These are phyloP conservation scores for Sylvia borin DNA, from an alignment of 2,797 vertebrate genomes.

Conservation along the genomic window DNA sequence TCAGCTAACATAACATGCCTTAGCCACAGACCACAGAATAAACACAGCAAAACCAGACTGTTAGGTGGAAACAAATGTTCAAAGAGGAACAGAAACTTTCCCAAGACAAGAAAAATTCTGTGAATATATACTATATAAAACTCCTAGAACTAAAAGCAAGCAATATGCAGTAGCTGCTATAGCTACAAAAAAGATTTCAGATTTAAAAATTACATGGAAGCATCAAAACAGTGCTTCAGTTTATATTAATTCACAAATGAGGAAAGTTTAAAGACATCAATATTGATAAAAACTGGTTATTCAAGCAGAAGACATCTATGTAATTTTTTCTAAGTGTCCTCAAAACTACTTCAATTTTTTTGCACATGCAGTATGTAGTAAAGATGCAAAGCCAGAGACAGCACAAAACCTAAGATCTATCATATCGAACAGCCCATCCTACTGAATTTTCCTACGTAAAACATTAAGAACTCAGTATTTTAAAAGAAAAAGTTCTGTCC, in stretches of 20 bases:
- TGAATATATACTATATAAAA: background rate
- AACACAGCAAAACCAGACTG: conserved; percentile 51
- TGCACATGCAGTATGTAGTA: background rate
- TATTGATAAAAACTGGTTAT: background rate
- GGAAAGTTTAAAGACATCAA: background rate
- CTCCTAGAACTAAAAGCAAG: background rate
- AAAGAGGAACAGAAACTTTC: conserved; percentile 40
- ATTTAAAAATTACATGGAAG: background rate
- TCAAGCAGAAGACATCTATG: background rate
- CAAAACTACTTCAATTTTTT: background rate
- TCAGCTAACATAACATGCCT: conserved; percentile 32
- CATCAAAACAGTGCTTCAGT: too few species aligned
- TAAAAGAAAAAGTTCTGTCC: background rate
- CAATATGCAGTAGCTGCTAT: background rate
- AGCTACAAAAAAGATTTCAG: background rate
- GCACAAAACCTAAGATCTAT: background rate
- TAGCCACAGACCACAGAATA: conserved; percentile 51
- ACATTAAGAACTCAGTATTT: background rate
- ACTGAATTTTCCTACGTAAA: background rate
- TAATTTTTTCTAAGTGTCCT: background rate
- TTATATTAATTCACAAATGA: too few species aligned
- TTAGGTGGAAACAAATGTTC: conserved; percentile 59
- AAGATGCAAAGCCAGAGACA: background rate
- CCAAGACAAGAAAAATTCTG: background rate
- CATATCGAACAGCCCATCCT: background rate